These are phyloP conservation scores for Centroberyx gerrardi DNA, from an alignment of 2,797 vertebrate genomes.

Conservation along the genomic window DNA sequence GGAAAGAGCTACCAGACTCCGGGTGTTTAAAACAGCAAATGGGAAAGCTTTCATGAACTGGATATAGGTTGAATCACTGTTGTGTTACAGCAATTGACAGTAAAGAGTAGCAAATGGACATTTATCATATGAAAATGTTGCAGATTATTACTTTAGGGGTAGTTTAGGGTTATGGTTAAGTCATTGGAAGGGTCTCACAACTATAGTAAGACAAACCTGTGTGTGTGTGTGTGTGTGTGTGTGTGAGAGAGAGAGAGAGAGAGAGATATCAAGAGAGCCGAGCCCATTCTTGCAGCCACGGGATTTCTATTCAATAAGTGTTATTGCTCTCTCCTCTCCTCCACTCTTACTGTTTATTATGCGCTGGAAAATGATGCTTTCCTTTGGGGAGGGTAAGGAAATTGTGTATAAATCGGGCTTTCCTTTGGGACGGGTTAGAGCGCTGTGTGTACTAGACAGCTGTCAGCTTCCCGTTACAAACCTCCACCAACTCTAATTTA, in stretches of 20 bases:
- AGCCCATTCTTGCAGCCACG: constrained; percentile 48
- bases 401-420: constrained; percentile 67
- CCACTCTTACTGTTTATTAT: constrained; percentile 66
- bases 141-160: background rate
- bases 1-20: too few species aligned
- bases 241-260: constrained; percentile 6
- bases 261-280: constrained; percentile 7
- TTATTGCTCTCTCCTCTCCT: constrained; percentile 56
- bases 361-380: constrained; percentile 64
- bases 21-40: too few species aligned
- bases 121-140: background rate
- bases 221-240: constrained; percentile 1
- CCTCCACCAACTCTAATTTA: background rate
- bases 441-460: constrained; percentile 56
- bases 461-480: constrained; percentile 58
- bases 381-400: constrained; percentile 62
- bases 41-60: too few species aligned
- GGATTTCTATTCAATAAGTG: constrained; percentile 68
- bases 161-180: background rate
- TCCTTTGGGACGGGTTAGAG: constrained; percentile 61
- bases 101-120: background rate
- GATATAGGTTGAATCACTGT: too few species aligned
- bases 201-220: background rate
- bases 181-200: constrained; percentile 17
- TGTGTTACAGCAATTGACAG: too few species aligned